Base-by-base conservation (phyloP, 1,140 invertebrate species). In the Centruroides sculpturatus region DNA sequence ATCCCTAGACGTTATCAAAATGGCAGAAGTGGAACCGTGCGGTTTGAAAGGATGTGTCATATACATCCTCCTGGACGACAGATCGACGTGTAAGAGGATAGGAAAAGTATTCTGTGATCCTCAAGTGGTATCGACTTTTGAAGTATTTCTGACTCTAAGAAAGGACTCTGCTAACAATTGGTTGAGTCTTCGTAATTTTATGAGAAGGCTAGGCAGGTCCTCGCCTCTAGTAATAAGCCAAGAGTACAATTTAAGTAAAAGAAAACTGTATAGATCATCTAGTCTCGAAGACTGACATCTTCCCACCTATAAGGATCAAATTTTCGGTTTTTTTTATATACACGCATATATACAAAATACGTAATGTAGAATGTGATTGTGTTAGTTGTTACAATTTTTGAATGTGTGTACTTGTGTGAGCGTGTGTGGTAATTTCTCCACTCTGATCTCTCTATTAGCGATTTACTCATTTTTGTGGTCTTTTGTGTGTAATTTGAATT, bases 21-120 rank as follows among this genome's bases (percentile, higher is more conserved):
- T 87, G 77, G 85, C 88, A 1, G 87, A 89, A 69, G 81, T 81
- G 41, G 89, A 92, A 73, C 88, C 88, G 23, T 91, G 87, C 70
- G 89, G 88, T 59, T 80, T 89, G 4, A 74, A 80, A 51, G 72
- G 72, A 23, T 72, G 71, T 57, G 74, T 71, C 7, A 65, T 75
- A 49, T 67, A 70, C 47, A 68, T 75, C 41, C 71, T 69, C 60
- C 66, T 73, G 47, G 69, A 74, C 55, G 62, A 41, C 41, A 8
- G 5, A 41, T 41, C 41, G 5, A 41, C 41, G 5, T 35, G 80
- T 65, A 74, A 78, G 67, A 74, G 77, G 69, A 75, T 87, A 50
- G 78, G 78, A 65, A 72, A 81, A 63, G 80, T 92, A 73, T 85
- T 86, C 71, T 85, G 86, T 68, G 87, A 92, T 75, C 83, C 84